phyloP scores from a whole-genome alignment of 2,888 invertebrate genomes.

The Rosalia funebris region DNA sequence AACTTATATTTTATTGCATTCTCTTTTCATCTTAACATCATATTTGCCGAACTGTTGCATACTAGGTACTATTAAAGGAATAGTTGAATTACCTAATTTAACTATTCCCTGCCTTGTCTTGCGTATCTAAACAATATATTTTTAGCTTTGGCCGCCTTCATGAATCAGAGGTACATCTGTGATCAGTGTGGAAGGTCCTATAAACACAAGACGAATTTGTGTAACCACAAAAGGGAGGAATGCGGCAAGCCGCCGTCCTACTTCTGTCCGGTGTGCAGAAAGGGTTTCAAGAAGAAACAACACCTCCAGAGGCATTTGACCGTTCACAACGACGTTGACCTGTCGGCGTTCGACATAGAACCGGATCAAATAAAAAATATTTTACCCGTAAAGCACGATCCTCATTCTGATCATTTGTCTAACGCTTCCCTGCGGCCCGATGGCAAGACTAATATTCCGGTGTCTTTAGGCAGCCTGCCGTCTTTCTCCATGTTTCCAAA shows the following conservation, averaged over 20 bases:
- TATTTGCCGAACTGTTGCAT: no score
- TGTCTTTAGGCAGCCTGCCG: constrained; percentile 13
- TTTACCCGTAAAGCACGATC: constrained; percentile 14
- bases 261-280: constrained; percentile 63
- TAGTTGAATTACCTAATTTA: no score
- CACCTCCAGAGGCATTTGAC: constrained; percentile 55
- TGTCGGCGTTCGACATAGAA: constrained; percentile 17
- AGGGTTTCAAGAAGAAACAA: constrained; percentile 58
- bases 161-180: constrained; percentile 45
- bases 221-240: constrained; percentile 65
- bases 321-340: constrained; percentile 44
- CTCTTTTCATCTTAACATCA: no score
- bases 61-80: no score
- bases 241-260: constrained; percentile 66
- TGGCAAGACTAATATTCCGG: background rate
- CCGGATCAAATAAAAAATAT: constrained; percentile 25
- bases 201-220: constrained; percentile 62
- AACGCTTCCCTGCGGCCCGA: background rate
- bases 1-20: no score
- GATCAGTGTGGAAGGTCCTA: constrained; percentile 56
- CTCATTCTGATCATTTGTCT: background rate
- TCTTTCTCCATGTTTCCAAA: constrained; percentile 28
- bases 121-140: background rate
- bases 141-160: constrained; percentile 13
- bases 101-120: no score